Evolutionary conservation across 2,113 vertebrate species (phyloP).

Genomic region (Elaphurus davidianus): DNA sequence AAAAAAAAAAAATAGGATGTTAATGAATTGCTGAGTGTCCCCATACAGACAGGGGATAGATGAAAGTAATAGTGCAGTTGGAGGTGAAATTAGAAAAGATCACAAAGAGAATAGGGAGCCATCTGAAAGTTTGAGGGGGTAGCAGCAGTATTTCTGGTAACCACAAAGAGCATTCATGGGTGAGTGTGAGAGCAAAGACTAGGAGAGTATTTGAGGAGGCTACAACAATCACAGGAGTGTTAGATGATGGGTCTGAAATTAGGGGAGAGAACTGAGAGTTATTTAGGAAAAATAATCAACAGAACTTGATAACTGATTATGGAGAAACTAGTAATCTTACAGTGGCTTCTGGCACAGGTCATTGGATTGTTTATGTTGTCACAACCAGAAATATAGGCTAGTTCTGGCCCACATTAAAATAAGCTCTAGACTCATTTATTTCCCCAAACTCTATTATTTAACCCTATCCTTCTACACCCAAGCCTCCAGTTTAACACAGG

Average conservation of each 20-base stretch:
- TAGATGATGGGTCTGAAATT: neutral
- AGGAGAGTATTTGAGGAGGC: neutral
- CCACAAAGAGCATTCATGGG: neutral
- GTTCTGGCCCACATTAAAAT: neutral
- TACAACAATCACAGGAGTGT: neutral
- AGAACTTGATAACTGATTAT: neutral
- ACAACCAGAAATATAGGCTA: neutral
- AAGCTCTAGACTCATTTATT: neutral
- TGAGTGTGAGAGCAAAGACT: neutral
- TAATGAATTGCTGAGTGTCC: neutral
- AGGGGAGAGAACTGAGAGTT: neutral
- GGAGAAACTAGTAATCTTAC: neutral
- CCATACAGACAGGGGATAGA: neutral
- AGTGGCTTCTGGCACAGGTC: neutral
- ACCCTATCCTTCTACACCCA: neutral
- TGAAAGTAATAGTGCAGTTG: neutral
- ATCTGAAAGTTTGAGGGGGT: neutral
- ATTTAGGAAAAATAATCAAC: neutral
- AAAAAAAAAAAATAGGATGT: neutral
- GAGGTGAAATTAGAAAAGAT: conserved; percentile 32
- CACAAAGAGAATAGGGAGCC: neutral
- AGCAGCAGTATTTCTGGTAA: neutral
- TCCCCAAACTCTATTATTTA: neutral
- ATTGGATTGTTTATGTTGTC: neutral
- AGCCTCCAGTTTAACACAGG: neutral